Evolutionary conservation across 2,797 vertebrate genomes (phyloP), one percentile per base, ranked within the genome.

Genomic region (Anabas testudineus): DNA sequence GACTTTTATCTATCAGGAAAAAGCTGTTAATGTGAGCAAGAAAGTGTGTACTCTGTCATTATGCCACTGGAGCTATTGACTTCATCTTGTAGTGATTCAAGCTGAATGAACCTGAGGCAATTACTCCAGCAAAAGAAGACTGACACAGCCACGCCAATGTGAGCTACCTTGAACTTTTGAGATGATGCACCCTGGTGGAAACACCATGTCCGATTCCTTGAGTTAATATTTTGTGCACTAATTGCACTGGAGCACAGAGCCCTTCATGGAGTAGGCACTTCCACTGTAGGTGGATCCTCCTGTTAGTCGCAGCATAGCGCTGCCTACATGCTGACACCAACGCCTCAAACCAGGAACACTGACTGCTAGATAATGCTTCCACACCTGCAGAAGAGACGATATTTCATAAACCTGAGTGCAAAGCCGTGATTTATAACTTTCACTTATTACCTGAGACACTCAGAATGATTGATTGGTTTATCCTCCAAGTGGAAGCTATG

Each of bases 1-100:
- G 81, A 87, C 83, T 87, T 91, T 90, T 90, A 92, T 90, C 90
- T 80, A 88, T 88, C 86, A 73, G 86, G 86, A 80, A 86, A 86
- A 88, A 81, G 80, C 85, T 70, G 87, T 85, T 91, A 90, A 91
- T 83, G 85, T 69, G 76, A 82, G 73, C 74, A 63, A 58, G 76
- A 83, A 80, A 85, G 84, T 77, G 85, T 79, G 82, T 71, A 66
- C 77, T 88, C 82, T 43, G 86, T 91, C 88, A 88, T 84, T 81
- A 88, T 52, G 76, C 65, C 70, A 63, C 70, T 0, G 63, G 73
- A 67, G 81, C 81, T 68, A 81, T 78, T 49, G 84, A 83, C 84
- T 88, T 71, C 78, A 67, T 74, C 83, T 71, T 46, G 51, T n/a
- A 24, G 78, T 21, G 66, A 88, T 75, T 77, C 72, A 24, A 54